These are phyloP conservation scores for Enteromius afrohamiltoni DNA, from an alignment of 2,797 vertebrate species.

Conservation along the genomic window DNA sequence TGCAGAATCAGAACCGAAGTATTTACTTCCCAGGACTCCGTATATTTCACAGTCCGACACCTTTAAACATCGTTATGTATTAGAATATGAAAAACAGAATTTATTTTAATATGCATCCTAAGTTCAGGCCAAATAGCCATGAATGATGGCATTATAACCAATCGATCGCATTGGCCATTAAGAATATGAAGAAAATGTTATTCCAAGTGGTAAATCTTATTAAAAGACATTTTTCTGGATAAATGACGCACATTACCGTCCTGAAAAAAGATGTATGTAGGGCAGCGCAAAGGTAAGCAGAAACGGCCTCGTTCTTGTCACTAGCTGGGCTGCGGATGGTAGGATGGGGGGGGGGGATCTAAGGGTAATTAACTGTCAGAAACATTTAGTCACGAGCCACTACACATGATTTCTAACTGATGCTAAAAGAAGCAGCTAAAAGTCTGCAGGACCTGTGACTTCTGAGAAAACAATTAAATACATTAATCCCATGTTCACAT, in stretches of 20 bases:
- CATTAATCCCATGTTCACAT: slow-evolving; percentile 4
- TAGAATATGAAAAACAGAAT: slow-evolving; percentile 1
- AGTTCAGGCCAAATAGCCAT: background rate
- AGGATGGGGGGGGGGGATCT: slow-evolving; percentile 51
- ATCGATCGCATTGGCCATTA: background rate
- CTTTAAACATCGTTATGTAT: slow-evolving; percentile 8
- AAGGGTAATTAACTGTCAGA: slow-evolving; percentile 74
- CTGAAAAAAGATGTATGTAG: slow-evolving; percentile 15
- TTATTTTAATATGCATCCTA: background rate
- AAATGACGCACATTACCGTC: background rate
- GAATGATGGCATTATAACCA: background rate
- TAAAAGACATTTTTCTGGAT: background rate
- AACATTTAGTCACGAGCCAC: slow-evolving; percentile 67
- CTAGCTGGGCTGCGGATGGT: slow-evolving; percentile 20
- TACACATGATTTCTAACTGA: slow-evolving; percentile 60
- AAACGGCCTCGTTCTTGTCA: slow-evolving; percentile 2
- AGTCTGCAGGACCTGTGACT: slow-evolving; percentile 61
- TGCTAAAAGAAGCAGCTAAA: slow-evolving; percentile 65
- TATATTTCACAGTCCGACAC: slow-evolving; percentile 10
- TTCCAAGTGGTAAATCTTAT: background rate
- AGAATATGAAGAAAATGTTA: background rate
- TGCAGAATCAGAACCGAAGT: slow-evolving; percentile 11
- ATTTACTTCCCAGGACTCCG: background rate
- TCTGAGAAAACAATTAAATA: slow-evolving; percentile 21
- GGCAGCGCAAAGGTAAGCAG: background rate